Evolutionary conservation across 2,113 vertebrate species (phyloP).

Genomic region (Xyrauchen texanus): DNA sequence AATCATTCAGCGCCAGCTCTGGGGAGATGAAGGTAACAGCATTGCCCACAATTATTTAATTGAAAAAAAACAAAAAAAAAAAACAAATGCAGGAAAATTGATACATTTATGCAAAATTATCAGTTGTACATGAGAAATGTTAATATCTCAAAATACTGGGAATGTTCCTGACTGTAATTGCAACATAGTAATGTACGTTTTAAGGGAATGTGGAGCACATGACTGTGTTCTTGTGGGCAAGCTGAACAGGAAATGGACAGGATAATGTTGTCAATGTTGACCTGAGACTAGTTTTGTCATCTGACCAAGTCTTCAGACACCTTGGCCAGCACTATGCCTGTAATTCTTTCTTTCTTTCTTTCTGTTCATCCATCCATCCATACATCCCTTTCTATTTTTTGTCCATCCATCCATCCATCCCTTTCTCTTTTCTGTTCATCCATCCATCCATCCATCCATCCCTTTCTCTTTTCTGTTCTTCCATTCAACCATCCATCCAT

Average conservation of each 20-base stretch:
- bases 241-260: neutral
- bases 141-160: constrained; percentile 20
- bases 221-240: neutral
- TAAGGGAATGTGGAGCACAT: neutral
- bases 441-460: too few species aligned
- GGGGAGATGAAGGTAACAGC: constrained; percentile 35
- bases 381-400: too few species aligned
- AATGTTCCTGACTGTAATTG: constrained; percentile 24
- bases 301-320: constrained; percentile 75
- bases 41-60: constrained; percentile 48
- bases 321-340: too few species aligned
- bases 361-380: constrained; percentile 65
- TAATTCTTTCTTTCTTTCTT: neutral
- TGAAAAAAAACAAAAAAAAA: neutral
- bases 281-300: constrained; percentile 8
- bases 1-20: constrained; percentile 35
- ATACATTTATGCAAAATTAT: constrained; percentile 37
- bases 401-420: too few species aligned
- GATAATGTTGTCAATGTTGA: neutral
- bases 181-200: neutral
- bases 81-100: constrained; percentile 11
- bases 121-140: constrained; percentile 26
- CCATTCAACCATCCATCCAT: too few species aligned
- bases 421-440: too few species aligned
- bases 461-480: too few species aligned